Base-by-base conservation (phyloP, 2,113 vertebrate genomes). In the Brachyistius frenatus region DNA sequence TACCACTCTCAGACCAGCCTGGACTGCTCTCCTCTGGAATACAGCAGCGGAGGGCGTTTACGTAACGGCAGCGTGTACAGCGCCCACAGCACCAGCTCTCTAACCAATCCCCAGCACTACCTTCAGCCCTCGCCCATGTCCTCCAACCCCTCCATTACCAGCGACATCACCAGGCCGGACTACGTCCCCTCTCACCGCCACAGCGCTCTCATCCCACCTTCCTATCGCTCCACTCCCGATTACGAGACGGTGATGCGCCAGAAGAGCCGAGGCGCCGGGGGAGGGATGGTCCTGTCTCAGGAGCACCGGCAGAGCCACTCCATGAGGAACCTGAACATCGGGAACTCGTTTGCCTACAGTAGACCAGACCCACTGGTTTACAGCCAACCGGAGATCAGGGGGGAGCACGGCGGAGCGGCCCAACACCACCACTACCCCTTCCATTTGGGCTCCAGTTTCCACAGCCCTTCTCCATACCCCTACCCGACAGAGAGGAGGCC, bases 161-260 rank as follows among this genome's bases (percentile, higher is more conserved):
- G 97, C 0, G 98, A 99, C 1, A 88, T 98, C 89, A 95, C 96
- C 92, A 94, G 97, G 35, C 91, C 96, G 0, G 97, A 99, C 86
- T 98, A 97, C 0, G 81, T 98, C 68, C 97, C 97, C 0, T 96
- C 97, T 0, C 97, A 99, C 2, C 96, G 97, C 31, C 98, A 99
- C 33, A 99, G 98, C 3, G 95, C 97, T 2, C 94, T 99, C 44
- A 96, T 99, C 39, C 97, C 97, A 0, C 98, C 98, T 0, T 99
- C 98, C 0, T 99, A 99, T 61, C 97, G 98, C 0, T 96, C 97
- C 36, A 99, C 98, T 0, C 98, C 98, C 0, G 98, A 99, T 88
- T 99, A 99, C 0, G 98, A 99, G 91, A 97, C 97, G 0, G 97
- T 99, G 70, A 98, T 99, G 97, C 96, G 96, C 47, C 98, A 98